Evolutionary conservation across 2,113 vertebrate species (phyloP), one percentile per base, ranked within the genome.

Genomic region (Climacteris rufus): DNA sequence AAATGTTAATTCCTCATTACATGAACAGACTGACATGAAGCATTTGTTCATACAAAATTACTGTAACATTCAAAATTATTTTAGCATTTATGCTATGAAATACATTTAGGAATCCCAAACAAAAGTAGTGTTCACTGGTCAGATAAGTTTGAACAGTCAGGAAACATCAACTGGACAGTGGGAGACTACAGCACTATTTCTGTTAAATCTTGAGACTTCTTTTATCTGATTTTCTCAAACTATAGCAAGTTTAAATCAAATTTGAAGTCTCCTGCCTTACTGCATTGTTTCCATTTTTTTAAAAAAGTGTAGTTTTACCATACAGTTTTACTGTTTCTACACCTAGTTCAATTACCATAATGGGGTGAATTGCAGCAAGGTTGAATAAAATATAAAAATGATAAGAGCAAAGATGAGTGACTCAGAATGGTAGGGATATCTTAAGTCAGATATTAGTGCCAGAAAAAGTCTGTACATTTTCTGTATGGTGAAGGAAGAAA

Each of bases 321-420:
- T 33, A 27, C 7, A 61, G 57, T 1, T 82, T 68, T 42, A 21
- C n/a, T 39, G 8, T 64, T 64, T 12, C 4, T 68, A 10, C 20
- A 68, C 15, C 7, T 42, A 64, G 35, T 31, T 82, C 16, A n/a
- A 2, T 61, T 70, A 53, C 85, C 10, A 9, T 75, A 63, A 74
- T n/a, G 9, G 13, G 0, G 0, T 50, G 49, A 71, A 76, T 47
- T 56, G 30, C 12, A 77, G 40, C 6, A 42, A 19, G 4, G 7
- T 4, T 76, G 13, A 53, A 65, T 52, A 28, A 56, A 76, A 63
- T 30, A 53, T 20, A 45, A n/a, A 75, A 33, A 1, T 27, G 1
- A 21, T 47, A 80, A 44, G 10, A 69, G 15, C 14, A 68, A 91
- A 74, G 18, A 57, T 40, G 23, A 80, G 25, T 52, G 14, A 44